phyloP scores from a whole-genome alignment of 2,113 vertebrate genomes.

The Struthidea cinerea region DNA sequence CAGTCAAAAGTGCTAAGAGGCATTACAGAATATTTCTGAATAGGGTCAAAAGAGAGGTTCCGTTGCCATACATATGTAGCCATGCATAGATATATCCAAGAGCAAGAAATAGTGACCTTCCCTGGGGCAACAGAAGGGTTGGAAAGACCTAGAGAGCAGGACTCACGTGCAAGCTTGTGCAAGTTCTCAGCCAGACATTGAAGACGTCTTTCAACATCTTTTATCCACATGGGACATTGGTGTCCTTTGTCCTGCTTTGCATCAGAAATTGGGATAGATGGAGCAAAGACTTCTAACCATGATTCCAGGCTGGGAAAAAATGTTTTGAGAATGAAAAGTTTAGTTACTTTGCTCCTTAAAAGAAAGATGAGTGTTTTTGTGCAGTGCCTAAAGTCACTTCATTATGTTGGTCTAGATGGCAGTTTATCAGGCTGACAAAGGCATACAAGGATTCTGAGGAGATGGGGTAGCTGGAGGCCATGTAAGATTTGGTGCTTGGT shows the following conservation, averaged over 20 bases:
- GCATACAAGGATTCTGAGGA: neutral
- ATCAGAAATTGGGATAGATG: neutral
- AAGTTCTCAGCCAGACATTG: neutral
- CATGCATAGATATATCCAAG: neutral
- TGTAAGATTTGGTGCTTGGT: neutral
- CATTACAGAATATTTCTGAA: neutral
- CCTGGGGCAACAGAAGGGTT: neutral
- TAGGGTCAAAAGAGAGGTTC: neutral
- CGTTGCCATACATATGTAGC: neutral
- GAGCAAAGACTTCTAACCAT: neutral
- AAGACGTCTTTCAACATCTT: neutral
- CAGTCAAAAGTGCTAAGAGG: neutral
- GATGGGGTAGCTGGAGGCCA: neutral
- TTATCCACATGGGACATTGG: neutral
- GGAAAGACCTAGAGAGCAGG: neutral
- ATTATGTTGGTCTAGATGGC: too few relatives aligned
- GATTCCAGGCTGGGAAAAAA: neutral
- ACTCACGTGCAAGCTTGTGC: accelerated
- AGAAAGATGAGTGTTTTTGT: neutral
- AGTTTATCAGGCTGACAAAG: neutral
- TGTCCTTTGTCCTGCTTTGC: neutral
- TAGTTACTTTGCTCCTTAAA: neutral
- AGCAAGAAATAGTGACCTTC: neutral
- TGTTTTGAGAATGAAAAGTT: neutral
- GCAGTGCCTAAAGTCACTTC: neutral